Evolutionary conservation across 2,797 vertebrate species (phyloP).

Genomic region (Cryptoprocta ferox): DNA sequence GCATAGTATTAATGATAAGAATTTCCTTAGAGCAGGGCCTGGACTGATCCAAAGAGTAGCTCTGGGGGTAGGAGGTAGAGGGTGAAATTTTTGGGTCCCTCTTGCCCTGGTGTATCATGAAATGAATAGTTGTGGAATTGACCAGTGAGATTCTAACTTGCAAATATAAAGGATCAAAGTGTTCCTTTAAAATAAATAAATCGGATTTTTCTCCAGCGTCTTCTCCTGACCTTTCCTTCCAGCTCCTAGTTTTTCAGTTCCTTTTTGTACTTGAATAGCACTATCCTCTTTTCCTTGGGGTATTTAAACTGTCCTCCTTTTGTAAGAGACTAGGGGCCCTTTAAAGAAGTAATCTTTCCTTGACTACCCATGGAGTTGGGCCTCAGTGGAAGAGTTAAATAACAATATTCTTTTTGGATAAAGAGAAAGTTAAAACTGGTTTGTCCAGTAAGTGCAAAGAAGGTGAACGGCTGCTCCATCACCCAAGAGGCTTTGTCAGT

Average conservation of each 20-base stretch:
- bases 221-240: neutral
- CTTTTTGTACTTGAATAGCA: neutral
- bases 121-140: neutral
- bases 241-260: neutral
- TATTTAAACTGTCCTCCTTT: neutral
- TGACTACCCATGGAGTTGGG: neutral
- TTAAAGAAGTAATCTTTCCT: neutral
- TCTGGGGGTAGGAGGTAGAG: neutral
- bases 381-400: neutral
- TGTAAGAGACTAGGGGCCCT: neutral
- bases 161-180: neutral
- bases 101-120: neutral
- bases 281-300: neutral
- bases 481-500: neutral
- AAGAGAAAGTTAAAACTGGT: neutral
- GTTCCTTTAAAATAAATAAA: neutral
- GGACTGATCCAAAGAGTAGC: neutral
- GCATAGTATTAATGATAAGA: neutral
- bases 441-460: neutral
- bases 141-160: neutral
- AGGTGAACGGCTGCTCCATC: neutral
- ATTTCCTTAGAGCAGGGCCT: neutral
- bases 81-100: neutral
- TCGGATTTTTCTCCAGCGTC: neutral
- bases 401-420: neutral